Evolutionary conservation across 2,113 vertebrate genomes (phyloP).

Genomic region (Megalops atlanticus): DNA sequence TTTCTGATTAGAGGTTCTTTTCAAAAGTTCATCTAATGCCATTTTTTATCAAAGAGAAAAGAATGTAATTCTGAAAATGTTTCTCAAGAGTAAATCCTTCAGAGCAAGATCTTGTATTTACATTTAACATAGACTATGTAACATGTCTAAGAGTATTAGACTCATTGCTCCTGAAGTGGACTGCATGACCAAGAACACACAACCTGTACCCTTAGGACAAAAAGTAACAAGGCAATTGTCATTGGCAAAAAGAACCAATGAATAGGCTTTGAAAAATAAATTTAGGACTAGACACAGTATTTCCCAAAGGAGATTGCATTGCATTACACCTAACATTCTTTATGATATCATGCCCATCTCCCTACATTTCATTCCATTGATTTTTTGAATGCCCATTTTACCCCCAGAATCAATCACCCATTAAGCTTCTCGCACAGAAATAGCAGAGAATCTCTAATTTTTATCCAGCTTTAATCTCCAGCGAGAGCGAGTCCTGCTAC

Average conservation of each 20-base stretch:
- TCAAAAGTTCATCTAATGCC: no score
- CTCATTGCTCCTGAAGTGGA: no score
- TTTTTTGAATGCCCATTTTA: background rate
- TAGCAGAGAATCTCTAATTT: slow-evolving; percentile 15
- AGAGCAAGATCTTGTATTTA: no score
- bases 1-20: no score
- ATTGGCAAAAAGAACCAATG: background rate
- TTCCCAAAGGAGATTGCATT: slow-evolving; percentile 30
- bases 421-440: slow-evolving; percentile 25
- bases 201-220: background rate
- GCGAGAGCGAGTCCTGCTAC: background rate
- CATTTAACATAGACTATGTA: no score
- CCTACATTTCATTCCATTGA: slow-evolving; percentile 21
- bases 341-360: slow-evolving; percentile 24
- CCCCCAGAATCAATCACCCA: slow-evolving; percentile 34
- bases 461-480: slow-evolving; percentile 26
- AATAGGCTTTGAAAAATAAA: slow-evolving; percentile 14
- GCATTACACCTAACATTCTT: slow-evolving; percentile 33
- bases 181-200: background rate
- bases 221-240: background rate
- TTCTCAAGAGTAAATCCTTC: no score
- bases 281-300: slow-evolving; percentile 14
- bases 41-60: no score
- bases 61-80: no score
- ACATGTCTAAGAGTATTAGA: no score